These are phyloP conservation scores for Danio rerio DNA, from an alignment of 2,113 vertebrate species.

Conservation along the genomic window DNA sequence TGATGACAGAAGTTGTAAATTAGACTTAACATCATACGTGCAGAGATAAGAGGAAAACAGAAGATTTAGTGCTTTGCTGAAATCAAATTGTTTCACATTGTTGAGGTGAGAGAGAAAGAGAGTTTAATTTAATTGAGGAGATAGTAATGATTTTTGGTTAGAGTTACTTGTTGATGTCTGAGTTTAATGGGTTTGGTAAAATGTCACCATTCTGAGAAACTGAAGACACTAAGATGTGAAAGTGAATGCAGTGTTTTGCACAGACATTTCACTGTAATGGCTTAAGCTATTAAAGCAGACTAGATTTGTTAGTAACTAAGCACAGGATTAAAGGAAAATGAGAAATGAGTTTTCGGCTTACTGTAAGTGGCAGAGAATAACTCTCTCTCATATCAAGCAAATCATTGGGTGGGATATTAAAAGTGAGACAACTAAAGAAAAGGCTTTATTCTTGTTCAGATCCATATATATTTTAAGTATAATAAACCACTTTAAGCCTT, in stretches of 20 bases:
- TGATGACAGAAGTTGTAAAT: slow-evolving; percentile 52
- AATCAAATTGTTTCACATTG: slow-evolving; percentile 62
- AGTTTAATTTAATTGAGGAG: slow-evolving; percentile 59
- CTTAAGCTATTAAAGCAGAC: slow-evolving; percentile 53
- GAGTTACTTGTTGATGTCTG: slow-evolving; percentile 41
- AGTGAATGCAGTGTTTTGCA: slow-evolving; percentile 50
- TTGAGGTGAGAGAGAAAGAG: slow-evolving; percentile 52
- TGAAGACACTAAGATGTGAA: neutral
- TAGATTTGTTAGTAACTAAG: slow-evolving; percentile 46
- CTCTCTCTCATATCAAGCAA: neutral
- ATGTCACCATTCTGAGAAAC: slow-evolving; percentile 55
- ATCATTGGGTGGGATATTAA: slow-evolving; percentile 10
- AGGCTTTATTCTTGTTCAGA: neutral
- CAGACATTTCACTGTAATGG: slow-evolving; percentile 47
- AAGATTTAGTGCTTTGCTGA: slow-evolving; percentile 49
- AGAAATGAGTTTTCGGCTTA: slow-evolving; percentile 46
- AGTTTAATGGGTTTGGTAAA: slow-evolving; percentile 54
- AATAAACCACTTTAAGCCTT: no score
- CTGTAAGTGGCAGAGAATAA: neutral
- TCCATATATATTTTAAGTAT: no score
- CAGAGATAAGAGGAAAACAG: slow-evolving; percentile 39
- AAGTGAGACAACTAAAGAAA: neutral
- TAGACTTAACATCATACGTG: slow-evolving; percentile 53
- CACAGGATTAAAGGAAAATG: slow-evolving; percentile 28
- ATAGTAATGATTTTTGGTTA: slow-evolving; percentile 55